Conservation (phyloP, 2,797 vertebrate species). For the Squalus acanthias region DNA sequence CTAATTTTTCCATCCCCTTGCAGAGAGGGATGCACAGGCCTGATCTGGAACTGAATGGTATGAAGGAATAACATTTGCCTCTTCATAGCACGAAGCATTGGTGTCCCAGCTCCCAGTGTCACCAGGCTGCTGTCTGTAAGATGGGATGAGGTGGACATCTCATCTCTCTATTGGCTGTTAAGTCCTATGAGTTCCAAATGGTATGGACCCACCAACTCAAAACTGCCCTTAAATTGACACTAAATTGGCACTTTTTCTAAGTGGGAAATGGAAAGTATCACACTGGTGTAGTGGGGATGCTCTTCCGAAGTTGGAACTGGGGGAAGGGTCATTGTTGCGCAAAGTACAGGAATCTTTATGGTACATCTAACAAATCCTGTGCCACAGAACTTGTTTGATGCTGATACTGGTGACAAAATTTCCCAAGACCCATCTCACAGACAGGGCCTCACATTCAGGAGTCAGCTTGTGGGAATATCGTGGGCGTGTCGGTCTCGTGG, state of each 20-base stretch:
- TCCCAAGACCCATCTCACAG: neutral
- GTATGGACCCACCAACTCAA: neutral
- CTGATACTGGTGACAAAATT: neutral
- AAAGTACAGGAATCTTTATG: neutral
- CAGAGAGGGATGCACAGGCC: neutral
- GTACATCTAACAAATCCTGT: neutral
- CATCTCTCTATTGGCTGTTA: neutral
- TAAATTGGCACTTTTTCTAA: neutral
- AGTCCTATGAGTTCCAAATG: neutral
- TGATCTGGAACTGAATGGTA: neutral
- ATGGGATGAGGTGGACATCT: neutral
- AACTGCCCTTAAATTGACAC: neutral
- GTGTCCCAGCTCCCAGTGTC: neutral
- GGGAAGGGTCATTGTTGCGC: neutral
- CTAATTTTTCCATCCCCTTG: neutral
- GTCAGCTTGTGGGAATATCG: neutral
- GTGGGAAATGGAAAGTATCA: neutral
- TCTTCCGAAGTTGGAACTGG: neutral
- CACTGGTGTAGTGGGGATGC: neutral
- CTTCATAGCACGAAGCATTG: neutral
- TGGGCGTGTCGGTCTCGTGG: neutral
- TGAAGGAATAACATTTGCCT: neutral
- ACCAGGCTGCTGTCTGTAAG: neutral
- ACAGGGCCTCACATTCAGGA: neutral
- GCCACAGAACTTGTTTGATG: neutral